A percentile compares a stretch with the other conserved stretches of the same genome.
phyloP scores from a whole-genome alignment of 2,797 vertebrate genomes.

The Microctenopoma steveboyesi region DNA sequence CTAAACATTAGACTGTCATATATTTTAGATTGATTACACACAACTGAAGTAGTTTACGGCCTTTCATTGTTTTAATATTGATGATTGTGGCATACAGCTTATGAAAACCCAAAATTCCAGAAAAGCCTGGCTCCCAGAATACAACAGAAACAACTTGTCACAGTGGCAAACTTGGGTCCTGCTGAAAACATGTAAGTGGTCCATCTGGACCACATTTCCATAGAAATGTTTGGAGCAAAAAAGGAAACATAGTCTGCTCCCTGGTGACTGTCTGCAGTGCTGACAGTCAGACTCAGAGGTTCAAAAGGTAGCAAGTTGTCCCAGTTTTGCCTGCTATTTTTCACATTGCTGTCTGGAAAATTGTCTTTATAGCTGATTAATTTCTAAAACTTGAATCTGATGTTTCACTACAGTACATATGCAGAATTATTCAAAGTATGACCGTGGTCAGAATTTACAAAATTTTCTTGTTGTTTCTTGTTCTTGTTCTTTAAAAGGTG shows the following conservation, averaged over 20 bases:
- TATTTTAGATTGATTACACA: no score
- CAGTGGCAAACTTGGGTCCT: constrained; percentile 2
- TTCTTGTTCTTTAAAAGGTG: no score
- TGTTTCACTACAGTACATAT: neutral
- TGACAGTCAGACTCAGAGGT: constrained; percentile 48
- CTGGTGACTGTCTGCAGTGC: constrained; percentile 37
- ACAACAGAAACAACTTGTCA: neutral
- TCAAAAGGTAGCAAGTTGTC: constrained; percentile 51
- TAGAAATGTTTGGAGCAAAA: constrained; percentile 21
- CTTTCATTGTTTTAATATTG: no score
- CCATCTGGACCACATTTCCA: constrained; percentile 35
- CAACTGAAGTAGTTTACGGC: no score
- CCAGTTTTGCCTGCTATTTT: constrained; percentile 53
- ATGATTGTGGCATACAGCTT: no score
- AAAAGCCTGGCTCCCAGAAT: neutral
- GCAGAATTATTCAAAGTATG: neutral
- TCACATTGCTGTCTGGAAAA: constrained; percentile 43
- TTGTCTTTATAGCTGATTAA: constrained; percentile 35
- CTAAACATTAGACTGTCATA: no score
- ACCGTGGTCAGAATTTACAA: neutral
- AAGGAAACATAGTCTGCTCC: constrained; percentile 13
- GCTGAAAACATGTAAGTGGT: constrained; percentile 14
- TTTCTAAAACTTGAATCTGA: neutral
- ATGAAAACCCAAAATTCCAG: no score
- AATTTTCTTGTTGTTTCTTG: no score